Conservation (phyloP, 2,888 invertebrate genomes). For the Drosophila eohydei region DNA sequence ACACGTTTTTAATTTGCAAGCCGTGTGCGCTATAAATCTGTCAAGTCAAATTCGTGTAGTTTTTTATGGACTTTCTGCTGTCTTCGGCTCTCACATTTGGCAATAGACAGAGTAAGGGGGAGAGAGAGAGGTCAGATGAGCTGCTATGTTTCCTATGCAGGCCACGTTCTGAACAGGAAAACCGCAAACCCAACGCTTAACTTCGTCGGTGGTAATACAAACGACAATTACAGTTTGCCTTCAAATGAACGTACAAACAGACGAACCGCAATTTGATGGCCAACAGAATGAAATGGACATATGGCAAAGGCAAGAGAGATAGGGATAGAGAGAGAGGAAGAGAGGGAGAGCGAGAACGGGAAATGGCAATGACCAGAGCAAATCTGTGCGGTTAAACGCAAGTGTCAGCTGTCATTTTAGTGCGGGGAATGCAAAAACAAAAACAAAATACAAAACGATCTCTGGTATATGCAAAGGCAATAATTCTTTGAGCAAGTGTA, state of each 20-base stretch:
- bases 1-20: constrained; percentile 64
- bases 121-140: not conserved
- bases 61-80: constrained; percentile 46
- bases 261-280: constrained; percentile 66
- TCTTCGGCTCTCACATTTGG: constrained; percentile 44
- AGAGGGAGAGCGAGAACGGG: not conserved
- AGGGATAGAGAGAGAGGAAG: not conserved
- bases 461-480: constrained; percentile 65
- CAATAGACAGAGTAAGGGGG: not conserved
- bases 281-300: constrained; percentile 30
- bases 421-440: constrained; percentile 39
- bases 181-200: constrained; percentile 58
- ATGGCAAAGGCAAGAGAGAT: not conserved
- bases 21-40: constrained; percentile 51
- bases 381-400: constrained; percentile 79
- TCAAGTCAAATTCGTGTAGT: constrained; percentile 49
- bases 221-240: constrained; percentile 77
- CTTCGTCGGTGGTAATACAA: constrained; percentile 68
- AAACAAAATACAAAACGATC: constrained; percentile 23
- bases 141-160: constrained; percentile 23
- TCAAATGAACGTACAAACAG: constrained; percentile 67
- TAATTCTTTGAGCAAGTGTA: constrained; percentile 74
- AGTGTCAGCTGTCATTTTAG: constrained; percentile 80
- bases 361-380: constrained; percentile 54
- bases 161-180: constrained; percentile 53